Evolutionary conservation across 2,113 vertebrate genomes (phyloP), one percentile per base, ranked within the genome.

Genomic region (Pelecanoides urinatrix): DNA sequence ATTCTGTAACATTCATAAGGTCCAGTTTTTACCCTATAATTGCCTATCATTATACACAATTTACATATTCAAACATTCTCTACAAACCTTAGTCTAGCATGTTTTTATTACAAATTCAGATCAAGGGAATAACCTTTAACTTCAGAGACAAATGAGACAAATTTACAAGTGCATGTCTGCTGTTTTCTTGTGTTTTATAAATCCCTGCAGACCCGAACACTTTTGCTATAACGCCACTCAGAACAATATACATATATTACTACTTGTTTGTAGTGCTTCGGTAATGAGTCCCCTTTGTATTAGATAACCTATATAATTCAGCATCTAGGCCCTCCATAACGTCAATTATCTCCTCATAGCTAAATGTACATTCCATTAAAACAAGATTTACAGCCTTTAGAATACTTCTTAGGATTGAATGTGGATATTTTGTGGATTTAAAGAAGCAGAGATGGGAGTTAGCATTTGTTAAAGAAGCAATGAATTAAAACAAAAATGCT

Each of bases 101-200:
- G 98, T 98, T 98, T 98, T 98, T 98, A 98, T 98, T 98, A 98
- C 98, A 97, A 97, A 98, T 98, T 98, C 98, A 98, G 98, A 99
- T 98, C 98, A 98, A 98, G 98, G 98, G 98, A 98, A 98, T 98
- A 96, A 98, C 98, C 98, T 98, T 99, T 99, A 98, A 98, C 98
- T 99, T 98, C 97, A 98, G 98, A 99, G 98, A 99, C 98, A 98
- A 98, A 98, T 98, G 98, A 98, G 97, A 98, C 97, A 98, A 95
- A 98, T 98, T 98, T 98, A 98, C 98, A 98, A 98, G 98, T 98
- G 97, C 97, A 96, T 97, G 98, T 98, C 98, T 98, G 99, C 98
- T 98, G 98, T 99, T 99, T 98, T 96, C 98, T 96, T 97, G 98
- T 97, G 98, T 98, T 98, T 97, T 98, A 98, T 98, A 98, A 98